These are phyloP conservation scores for Helobdella robusta DNA, from an alignment of 2,888 invertebrate species.

Conservation along the genomic window DNA sequence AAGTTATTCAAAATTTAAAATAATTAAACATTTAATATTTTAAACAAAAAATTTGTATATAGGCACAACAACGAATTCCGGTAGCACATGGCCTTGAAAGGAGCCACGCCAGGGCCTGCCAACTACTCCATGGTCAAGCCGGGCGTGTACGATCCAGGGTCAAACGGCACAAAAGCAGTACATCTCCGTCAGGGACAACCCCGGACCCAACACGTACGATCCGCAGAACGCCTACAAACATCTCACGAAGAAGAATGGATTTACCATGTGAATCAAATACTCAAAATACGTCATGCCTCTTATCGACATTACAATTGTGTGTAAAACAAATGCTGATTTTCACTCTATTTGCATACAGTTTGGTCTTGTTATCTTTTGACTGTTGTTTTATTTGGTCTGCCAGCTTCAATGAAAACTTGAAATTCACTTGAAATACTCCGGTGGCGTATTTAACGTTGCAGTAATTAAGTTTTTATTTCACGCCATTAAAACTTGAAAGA, in stretches of 20 bases:
- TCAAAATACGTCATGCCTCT: conserved; percentile 32
- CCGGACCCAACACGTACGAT: conserved; percentile 33
- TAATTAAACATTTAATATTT: no score
- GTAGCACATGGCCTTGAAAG: conserved; percentile 29
- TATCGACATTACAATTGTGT: conserved; percentile 19
- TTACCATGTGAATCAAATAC: conserved; percentile 30
- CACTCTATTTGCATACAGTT: no score
- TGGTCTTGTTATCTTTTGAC: no score
- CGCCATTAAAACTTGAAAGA: no score
- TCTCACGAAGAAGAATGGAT: conserved; percentile 22
- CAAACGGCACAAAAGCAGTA: conserved; percentile 32
- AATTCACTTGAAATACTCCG: no score
- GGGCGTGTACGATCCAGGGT: conserved; percentile 27
- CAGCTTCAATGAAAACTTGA: no score
- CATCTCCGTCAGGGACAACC: conserved; percentile 30
- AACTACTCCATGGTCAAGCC: conserved; percentile 29
- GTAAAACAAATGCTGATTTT: no score
- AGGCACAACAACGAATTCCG: conserved; percentile 22
- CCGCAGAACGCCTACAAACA: conserved; percentile 2
- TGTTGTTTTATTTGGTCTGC: no score
- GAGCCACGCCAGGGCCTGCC: conserved; percentile 26
- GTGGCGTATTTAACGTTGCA: no score
- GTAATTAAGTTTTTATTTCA: no score
- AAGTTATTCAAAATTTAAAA: no score
- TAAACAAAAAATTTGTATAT: no score